Evolutionary conservation across 1,140 invertebrate species (phyloP).

Genomic region (Leptinotarsa defecta): DNA sequence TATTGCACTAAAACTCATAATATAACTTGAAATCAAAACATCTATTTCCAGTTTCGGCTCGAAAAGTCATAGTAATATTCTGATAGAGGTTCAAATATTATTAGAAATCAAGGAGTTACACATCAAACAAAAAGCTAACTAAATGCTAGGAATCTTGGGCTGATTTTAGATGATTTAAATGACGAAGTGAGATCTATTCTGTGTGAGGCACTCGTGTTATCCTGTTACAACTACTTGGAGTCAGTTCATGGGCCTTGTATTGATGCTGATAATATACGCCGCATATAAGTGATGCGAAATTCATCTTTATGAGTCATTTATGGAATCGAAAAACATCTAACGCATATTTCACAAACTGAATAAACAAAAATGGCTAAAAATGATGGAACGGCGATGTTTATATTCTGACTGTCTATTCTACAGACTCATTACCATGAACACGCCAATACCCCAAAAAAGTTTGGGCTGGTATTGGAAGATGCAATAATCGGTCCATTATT

Average conservation of each 20-base stretch:
- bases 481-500: no score
- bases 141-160: no score
- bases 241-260: not conserved
- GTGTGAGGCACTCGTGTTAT: not conserved
- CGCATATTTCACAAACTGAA: not conserved
- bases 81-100: no score
- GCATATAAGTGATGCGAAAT: not conserved
- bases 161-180: not conserved
- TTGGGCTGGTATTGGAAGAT: no score
- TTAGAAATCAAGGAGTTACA: no score
- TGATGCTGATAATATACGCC: not conserved
- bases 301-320: not conserved
- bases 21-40: no score
- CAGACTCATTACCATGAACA: not conserved
- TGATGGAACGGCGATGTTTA: not conserved
- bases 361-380: not conserved
- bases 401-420: not conserved
- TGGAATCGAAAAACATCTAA: not conserved
- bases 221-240: not conserved
- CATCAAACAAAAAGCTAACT: no score
- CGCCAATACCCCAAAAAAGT: no score
- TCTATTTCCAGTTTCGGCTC: no score
- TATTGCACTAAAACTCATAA: no score
- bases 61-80: no score
- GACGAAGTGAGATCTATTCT: not conserved